A percentile compares a stretch with the other conserved stretches of the same genome.
Evolutionary conservation across 2,797 vertebrate species (phyloP).

Genomic region (Gymnodraco acuticeps): DNA sequence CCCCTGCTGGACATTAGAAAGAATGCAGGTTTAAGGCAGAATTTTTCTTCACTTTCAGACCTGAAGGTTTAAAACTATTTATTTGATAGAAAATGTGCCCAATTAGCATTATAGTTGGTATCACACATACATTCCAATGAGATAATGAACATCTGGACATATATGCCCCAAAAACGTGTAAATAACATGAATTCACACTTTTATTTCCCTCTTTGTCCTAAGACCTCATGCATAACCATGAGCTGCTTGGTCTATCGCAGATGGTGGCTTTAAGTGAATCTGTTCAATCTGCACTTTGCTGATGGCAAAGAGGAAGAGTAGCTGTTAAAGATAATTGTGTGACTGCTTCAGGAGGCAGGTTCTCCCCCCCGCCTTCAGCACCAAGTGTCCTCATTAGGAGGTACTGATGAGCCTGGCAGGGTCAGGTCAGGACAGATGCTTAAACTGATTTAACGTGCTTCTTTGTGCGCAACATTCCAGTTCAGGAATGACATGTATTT

Average conservation of each 20-base stretch:
- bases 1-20: no score
- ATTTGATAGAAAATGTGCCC: neutral
- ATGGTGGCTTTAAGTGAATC: conserved; percentile 7
- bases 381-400: conserved; percentile 53
- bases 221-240: conserved; percentile 1
- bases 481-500: neutral
- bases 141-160: neutral
- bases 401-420: conserved; percentile 62
- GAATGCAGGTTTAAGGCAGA: no score
- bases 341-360: conserved; percentile 48
- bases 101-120: neutral
- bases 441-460: conserved; percentile 34
- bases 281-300: conserved; percentile 1
- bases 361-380: conserved; percentile 42
- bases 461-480: conserved; percentile 1
- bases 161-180: no score
- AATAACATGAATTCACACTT: neutral
- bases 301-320: neutral
- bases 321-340: conserved; percentile 39
- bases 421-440: conserved; percentile 29
- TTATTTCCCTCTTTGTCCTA: neutral
- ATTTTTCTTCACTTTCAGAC: no score
- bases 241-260: neutral
- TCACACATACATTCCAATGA: neutral
- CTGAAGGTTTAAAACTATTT: no score